Conservation (phyloP, 2,797 vertebrate genomes). For the Mus spretus region DNA sequence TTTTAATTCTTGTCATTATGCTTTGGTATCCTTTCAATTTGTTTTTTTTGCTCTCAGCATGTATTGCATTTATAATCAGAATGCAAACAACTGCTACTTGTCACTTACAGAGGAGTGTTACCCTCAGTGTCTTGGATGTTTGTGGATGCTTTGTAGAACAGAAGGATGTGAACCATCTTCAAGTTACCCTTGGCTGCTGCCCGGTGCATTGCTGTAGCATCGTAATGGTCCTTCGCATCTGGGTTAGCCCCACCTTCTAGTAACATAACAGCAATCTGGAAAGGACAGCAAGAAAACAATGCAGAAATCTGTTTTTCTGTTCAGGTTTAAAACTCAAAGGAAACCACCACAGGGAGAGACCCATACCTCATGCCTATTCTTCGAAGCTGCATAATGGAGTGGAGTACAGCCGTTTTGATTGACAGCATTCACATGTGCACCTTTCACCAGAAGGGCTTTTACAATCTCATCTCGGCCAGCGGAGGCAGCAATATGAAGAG, state of each 20-base stretch:
- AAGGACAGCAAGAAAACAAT: neutral
- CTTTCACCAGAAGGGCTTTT: constrained; percentile 92
- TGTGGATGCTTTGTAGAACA: constrained; percentile 95
- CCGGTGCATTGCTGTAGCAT: constrained; percentile 96
- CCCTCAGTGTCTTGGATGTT: constrained; percentile 98
- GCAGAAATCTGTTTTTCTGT: neutral
- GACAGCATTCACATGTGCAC: constrained; percentile 95
- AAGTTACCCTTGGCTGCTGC: constrained; percentile 97
- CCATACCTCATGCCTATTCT: constrained; percentile 95
- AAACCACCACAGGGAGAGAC: neutral
- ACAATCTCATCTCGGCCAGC: constrained; percentile 97
- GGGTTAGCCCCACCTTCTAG: constrained; percentile 96
- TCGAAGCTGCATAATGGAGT: constrained; percentile 97
- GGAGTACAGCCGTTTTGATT: constrained; percentile 98
- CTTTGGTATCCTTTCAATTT: constrained; percentile 56
- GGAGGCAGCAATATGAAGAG: constrained; percentile 97
- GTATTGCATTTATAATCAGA: constrained; percentile 59
- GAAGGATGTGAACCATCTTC: constrained; percentile 95
- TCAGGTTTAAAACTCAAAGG: constrained; percentile 43
- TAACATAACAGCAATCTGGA: constrained; percentile 95
- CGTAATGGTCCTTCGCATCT: constrained; percentile 94
- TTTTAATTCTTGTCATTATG: constrained; percentile 65
- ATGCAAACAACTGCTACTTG: constrained; percentile 72
- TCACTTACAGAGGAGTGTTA: constrained; percentile 97
- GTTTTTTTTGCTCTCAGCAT: constrained; percentile 30